These are phyloP conservation scores for Ectemnius continuus DNA, from an alignment of 2,888 invertebrate genomes.

Conservation along the genomic window DNA sequence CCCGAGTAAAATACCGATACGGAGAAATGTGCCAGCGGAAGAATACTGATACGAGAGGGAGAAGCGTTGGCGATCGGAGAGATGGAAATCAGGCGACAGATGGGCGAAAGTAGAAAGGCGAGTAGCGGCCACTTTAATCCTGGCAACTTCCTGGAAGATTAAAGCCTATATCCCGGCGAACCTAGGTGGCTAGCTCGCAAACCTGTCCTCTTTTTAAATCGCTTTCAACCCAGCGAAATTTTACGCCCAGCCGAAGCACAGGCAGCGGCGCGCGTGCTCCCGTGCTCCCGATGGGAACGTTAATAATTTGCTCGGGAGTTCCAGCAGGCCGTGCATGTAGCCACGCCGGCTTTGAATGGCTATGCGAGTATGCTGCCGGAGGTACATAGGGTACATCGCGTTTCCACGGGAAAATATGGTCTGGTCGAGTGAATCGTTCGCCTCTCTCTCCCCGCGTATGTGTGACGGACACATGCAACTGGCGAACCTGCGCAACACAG, in stretches of 20 bases:
- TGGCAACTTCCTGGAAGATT: constrained; percentile 47
- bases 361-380: not conserved
- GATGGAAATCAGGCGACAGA: not conserved
- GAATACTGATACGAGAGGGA: no score
- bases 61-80: no score
- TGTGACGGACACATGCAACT: constrained; percentile 12
- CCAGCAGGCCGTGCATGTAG: constrained; percentile 1
- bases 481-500: constrained; percentile 12
- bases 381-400: constrained; percentile 16
- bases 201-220: constrained; percentile 56
- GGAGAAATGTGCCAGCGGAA: no score
- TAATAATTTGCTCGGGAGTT: constrained; percentile 54
- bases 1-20: no score
- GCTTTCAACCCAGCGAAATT: constrained; percentile 51
- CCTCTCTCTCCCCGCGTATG: not conserved
- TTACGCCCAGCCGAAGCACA: constrained; percentile 42
- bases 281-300: constrained; percentile 50
- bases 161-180: constrained; percentile 48
- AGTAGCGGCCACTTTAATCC: constrained; percentile 34
- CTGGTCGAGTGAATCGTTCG: constrained; percentile 45
- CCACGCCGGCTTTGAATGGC: no score
- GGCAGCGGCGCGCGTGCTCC: not conserved
- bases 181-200: constrained; percentile 36
- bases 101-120: not conserved
- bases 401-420: constrained; percentile 50